Conservation (phyloP, 2,888 invertebrate genomes). For the Chydorus sphaericus region DNA sequence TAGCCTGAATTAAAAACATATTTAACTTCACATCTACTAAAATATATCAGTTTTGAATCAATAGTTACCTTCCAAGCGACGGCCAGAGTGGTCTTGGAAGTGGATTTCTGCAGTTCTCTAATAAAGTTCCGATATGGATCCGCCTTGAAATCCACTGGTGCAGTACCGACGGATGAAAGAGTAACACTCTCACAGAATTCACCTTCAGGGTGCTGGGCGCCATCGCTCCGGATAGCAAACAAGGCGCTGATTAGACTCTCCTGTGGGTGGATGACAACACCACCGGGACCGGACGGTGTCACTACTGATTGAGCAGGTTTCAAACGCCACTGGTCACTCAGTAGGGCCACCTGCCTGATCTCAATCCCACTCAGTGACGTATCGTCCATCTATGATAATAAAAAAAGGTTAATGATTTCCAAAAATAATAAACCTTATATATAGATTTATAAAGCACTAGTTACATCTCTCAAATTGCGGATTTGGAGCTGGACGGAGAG, state of each 20-base stretch:
- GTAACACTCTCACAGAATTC: background rate
- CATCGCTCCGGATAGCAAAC: background rate
- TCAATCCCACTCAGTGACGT: constrained; percentile 1
- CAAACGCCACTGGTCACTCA: background rate
- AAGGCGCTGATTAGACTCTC: background rate
- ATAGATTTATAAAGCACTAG: background rate
- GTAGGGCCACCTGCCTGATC: background rate
- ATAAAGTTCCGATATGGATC: background rate
- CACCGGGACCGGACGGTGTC: no score
- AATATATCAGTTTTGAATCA: background rate
- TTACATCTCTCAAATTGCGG: constrained; percentile 5
- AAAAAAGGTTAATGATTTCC: background rate
- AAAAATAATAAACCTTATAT: background rate
- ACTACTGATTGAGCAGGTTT: background rate
- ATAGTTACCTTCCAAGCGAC: background rate
- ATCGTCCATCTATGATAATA: background rate
- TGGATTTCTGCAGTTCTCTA: background rate
- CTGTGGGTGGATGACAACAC: background rate
- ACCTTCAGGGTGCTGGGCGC: no score
- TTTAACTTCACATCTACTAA: background rate
- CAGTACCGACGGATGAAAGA: background rate
- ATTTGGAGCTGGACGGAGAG: background rate
- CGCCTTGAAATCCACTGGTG: background rate
- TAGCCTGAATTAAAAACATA: background rate
- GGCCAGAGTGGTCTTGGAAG: background rate